Percentiles rank a stretch among this genome's conserved stretches.
Evolutionary conservation across 2,797 vertebrate genomes (phyloP).

Genomic region (Acrocephalus scirpaceus): DNA sequence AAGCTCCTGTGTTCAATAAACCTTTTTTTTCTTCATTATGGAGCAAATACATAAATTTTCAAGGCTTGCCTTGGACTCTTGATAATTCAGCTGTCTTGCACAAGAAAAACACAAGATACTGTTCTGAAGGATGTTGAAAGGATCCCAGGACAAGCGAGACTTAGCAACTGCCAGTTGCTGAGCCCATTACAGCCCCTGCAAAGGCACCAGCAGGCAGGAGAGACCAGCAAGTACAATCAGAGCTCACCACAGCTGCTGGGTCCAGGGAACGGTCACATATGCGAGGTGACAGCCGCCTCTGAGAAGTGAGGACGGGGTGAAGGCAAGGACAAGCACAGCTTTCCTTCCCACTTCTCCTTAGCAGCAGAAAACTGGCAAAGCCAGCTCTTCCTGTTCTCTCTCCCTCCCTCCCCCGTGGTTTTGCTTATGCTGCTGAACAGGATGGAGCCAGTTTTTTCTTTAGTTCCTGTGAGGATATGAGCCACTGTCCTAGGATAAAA

Average conservation of each 20-base stretch:
- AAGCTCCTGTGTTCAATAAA: background rate
- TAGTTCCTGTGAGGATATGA: background rate
- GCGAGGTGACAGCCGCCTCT: background rate
- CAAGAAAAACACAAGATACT: background rate
- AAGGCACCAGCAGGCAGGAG: background rate
- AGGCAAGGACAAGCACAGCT: conserved; percentile 49
- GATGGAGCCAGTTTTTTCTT: background rate
- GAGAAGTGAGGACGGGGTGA: conserved; percentile 4
- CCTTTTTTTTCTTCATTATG: background rate
- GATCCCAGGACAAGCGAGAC: background rate
- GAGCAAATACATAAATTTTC: background rate
- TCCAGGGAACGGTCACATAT: background rate
- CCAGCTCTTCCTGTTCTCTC: background rate
- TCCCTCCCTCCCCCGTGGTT: background rate
- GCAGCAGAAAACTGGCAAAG: conserved; percentile 47
- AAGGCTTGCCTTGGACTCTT: background rate
- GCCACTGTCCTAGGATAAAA: background rate
- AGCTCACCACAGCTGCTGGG: background rate
- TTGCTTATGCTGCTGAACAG: conserved; percentile 32
- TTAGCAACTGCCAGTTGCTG: background rate
- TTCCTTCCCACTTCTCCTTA: conserved; percentile 22
- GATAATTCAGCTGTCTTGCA: background rate
- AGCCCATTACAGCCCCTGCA: background rate
- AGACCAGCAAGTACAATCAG: background rate
- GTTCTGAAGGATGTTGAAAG: background rate